Conservation (phyloP, 2,113 vertebrate species). For the Felis chaus region DNA sequence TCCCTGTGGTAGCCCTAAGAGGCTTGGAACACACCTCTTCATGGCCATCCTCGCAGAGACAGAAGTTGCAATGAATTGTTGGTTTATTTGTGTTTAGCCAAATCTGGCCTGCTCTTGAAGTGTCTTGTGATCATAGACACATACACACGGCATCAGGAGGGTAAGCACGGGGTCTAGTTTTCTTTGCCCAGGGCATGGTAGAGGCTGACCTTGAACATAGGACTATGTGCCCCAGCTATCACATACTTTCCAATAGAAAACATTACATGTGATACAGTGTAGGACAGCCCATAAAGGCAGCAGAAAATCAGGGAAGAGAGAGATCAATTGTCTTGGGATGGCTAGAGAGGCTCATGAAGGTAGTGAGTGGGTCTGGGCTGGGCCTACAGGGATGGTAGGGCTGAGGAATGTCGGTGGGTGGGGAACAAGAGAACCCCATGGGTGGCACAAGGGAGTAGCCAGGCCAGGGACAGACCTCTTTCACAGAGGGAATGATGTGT, state of each 20-base stretch:
- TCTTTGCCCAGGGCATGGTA: neutral
- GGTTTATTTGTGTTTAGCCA: neutral
- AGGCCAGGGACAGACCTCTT: neutral
- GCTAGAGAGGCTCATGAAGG: too few relatives aligned
- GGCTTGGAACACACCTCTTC: neutral
- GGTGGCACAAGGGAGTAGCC: accelerated
- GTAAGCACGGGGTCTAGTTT: neutral
- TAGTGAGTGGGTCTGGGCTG: accelerated
- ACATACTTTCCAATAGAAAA: neutral
- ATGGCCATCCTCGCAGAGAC: neutral
- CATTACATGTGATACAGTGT: accelerated
- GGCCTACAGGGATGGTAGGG: too few relatives aligned
- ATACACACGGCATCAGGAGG: accelerated
- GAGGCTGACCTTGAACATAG: neutral
- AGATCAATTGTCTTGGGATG: neutral
- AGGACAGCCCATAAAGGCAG: neutral
- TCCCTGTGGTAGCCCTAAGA: too few relatives aligned
- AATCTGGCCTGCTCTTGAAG: neutral
- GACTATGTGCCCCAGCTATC: neutral
- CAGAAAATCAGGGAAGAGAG: neutral
- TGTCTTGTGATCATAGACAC: neutral
- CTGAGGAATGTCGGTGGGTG: accelerated
- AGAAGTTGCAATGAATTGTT: neutral
- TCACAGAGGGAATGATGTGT: accelerated
- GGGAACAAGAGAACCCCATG: too few relatives aligned